Base-by-base conservation (phyloP, 1,140 invertebrate species). In the Hycleus cichorii region DNA sequence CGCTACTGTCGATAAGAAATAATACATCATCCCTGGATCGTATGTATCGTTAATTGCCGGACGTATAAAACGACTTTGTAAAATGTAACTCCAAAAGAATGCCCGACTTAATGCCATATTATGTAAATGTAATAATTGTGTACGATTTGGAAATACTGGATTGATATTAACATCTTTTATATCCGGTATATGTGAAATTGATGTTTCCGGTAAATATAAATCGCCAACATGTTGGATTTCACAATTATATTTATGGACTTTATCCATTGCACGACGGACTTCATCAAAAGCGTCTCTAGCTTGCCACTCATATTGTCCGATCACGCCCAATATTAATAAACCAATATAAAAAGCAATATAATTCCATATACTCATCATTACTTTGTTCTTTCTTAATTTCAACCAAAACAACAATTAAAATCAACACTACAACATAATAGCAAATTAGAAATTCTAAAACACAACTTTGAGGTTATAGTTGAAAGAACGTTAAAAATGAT, bases 21-120 rank as follows among this genome's bases (percentile, higher is more conserved):
- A 96, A 72, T 98, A 98, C 91, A 97, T 95, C 85, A 98, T 92
- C 52, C 95, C 95, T 1, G 95, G 95, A 78, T 97, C 94, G 61
- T 94, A 91, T 0, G 90, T 91, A 67, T 94, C 91, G 71, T 93
- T 92, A 12, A 91, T 91, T 10, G 89, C 89, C 1, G 91, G 91
- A 43, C 91, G 76, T 61, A 93, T 93, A 64, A 93, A 94, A 60
- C 90, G 77, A 1, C 91, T 90, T 73, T 98, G 95, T 0, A 97
- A 80, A 45, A 97, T 94, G 64, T 95, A 95, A 74, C 91, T 95
- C 87, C 91, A 97, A 73, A 93, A 98, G 74, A 96, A 97, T 0
- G 93, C 91, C 63, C 95, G 77, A 71, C 87, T 95, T 66, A 97
- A 76, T 10, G 94, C 96, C 84, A 97, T 90, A 73, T 97, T 98